phyloP scores from a whole-genome alignment of 2,113 vertebrate species.

The Donacobius atricapilla region DNA sequence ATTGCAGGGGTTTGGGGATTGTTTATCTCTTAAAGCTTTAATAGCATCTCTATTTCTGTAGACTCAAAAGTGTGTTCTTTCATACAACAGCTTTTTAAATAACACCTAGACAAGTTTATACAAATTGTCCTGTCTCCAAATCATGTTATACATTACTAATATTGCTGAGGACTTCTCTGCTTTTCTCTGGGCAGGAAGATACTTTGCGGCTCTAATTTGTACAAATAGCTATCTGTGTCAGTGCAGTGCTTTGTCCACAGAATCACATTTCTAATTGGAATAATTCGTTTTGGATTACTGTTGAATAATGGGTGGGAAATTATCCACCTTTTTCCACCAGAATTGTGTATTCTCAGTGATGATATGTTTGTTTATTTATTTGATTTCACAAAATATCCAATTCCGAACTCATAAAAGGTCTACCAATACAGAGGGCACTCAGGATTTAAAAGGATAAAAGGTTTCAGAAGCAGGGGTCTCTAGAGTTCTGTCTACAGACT shows the following conservation, averaged over 20 bases:
- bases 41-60: not conserved
- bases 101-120: not conserved
- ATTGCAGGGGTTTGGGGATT: not conserved
- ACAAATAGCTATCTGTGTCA: not conserved
- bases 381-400: not conserved
- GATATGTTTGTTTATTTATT: not conserved
- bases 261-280: not conserved
- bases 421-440: not conserved
- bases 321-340: not conserved
- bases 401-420: not conserved
- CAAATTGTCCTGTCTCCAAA: not conserved
- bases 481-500: not conserved
- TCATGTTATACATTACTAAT: not conserved
- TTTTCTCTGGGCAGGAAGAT: not conserved
- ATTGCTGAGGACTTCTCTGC: not conserved
- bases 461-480: not conserved
- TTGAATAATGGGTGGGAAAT: not conserved
- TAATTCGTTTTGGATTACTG: not conserved
- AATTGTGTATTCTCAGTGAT: not conserved
- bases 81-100: not conserved
- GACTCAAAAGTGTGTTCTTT: not conserved
- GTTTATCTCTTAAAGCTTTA: not conserved
- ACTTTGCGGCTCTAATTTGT: not conserved
- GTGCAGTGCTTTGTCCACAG: not conserved
- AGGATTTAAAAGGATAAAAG: not conserved